Evolutionary conservation across 2,888 invertebrate species (phyloP), one percentile per base, ranked within the genome.

Genomic region (Trichopoda pennipes): DNA sequence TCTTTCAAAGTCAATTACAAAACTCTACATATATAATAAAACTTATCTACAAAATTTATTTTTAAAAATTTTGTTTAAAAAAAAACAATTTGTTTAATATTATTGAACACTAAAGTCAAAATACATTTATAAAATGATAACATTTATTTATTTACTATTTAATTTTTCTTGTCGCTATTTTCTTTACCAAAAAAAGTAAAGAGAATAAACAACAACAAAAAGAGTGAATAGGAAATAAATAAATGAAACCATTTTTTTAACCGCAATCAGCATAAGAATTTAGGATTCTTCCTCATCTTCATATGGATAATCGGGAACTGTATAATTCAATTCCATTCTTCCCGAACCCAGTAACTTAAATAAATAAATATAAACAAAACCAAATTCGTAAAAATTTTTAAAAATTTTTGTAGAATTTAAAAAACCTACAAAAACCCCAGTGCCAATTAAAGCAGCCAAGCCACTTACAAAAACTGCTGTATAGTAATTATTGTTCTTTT

Each of bases 221-320:
- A 12, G 8, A 28, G 4, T 28, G n/a, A 44, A 44, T 44, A 44
- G 42, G 6, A 44, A 44, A 44, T 44, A 44, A 14, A 44, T 44
- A 44, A 44, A 16, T 44, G 16, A n/a, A 0, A 16, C 2, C 14
- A 3, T 6, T 44, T 44, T n/a, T 12, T 6, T 44, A 16, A n/a
- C 6, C n/a, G 3, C 42, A 7, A 38, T n/a, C n/a, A 44, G 42
- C n/a, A 44, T n/a, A 44, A 16, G 14, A 44, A 44, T n/a, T 6
- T 44, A 16, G 14, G 16, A n/a, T 16, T 47, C 21, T 14, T 74
- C 42, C 12, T 75, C 70, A 16, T 78, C 53, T 21, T 81, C 78
- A 68, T 82, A 73, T 3, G 82, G 82, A 76, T 82, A 82, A 44
- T 82, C 82, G 19, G 82, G 82, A 17, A 76, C 17, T 1, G 63